Evolutionary conservation across 2,113 vertebrate genomes (phyloP), one percentile per base, ranked within the genome.

Genomic region (Aplodontia rufa): DNA sequence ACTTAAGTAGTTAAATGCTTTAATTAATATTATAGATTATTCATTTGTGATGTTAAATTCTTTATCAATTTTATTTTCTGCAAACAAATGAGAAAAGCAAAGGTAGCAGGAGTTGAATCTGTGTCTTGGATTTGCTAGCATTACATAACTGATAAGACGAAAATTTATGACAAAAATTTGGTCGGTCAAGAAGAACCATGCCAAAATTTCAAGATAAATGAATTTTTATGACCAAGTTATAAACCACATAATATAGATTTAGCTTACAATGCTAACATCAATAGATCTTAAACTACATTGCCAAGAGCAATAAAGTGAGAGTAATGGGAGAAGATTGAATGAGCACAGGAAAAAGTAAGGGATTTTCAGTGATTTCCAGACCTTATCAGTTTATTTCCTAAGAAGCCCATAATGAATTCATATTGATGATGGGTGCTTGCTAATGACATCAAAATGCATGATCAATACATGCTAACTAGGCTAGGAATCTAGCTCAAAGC

Each of bases 361-460:
- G 68, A 37, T 68, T 94, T 95, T 85, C 86, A 97, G n/a, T 93
- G 80, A 97, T 89, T 96, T 95, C 66, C 37, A 93, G 49, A 26
- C 9, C 47, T 86, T 83, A 66, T 79, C 49, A 78, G n/a, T 90
- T 95, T 83, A 94, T 93, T 95, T 93, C 49, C 42, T 83, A 76
- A 26, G n/a, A 64, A 87, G 28, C 42, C 85, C 71, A 40, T 10
- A 76, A 87, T 6, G 45, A 96, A 47, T 84, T 95, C 30, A 35
- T 89, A 60, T 79, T 22, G 75, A 76, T 53, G 64, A 90, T 30
- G 62, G 3, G 37, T 75, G 76, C 35, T 90, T 96, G 86, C 62
- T 72, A 87, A 93, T 97, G 87, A 53, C 17, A 89, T 84, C n/a
- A 84, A 94, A 84, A 78, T 76, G 6, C 49, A 32, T 24, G 3